phyloP scores from a whole-genome alignment of 1,140 invertebrate species.

The Archegozetes longisetosus region DNA sequence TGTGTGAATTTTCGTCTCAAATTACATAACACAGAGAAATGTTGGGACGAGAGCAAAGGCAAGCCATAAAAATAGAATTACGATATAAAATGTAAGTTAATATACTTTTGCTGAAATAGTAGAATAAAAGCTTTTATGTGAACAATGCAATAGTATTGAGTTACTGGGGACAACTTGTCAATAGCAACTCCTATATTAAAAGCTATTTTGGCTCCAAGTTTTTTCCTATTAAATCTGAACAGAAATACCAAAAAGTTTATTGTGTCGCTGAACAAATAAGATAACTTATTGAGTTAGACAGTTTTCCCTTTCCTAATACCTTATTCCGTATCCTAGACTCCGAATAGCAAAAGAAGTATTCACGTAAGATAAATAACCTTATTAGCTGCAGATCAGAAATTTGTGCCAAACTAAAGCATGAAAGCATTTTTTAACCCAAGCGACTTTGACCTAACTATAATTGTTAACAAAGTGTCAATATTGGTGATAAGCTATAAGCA shows the following conservation, averaged over 20 bases:
- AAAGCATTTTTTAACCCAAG: not conserved
- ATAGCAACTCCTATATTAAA: not conserved
- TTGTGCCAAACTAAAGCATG: not conserved
- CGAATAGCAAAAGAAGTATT: not conserved
- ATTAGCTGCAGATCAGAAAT: not conserved
- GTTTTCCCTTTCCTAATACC: not conserved
- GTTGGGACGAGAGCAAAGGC: too few relatives aligned
- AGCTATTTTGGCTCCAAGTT: not conserved
- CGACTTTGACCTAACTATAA: not conserved
- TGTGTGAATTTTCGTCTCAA: too few relatives aligned
- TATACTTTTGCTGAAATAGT: not conserved
- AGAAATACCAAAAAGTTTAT: not conserved
- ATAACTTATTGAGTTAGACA: not conserved
- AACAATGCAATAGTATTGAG: not conserved
- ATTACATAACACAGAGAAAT: too few relatives aligned
- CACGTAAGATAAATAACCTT: not conserved
- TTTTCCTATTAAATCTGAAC: not conserved
- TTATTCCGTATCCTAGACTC: not conserved
- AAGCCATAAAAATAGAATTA: too few relatives aligned
- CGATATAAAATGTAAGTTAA: too few relatives aligned
- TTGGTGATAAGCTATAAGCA: not conserved
- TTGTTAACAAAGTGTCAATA: not conserved
- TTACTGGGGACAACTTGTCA: not conserved
- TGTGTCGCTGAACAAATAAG: not conserved
- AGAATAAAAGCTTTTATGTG: not conserved